Conservation (phyloP, 2,113 vertebrate species). For the Rhodinocichla rosea region DNA sequence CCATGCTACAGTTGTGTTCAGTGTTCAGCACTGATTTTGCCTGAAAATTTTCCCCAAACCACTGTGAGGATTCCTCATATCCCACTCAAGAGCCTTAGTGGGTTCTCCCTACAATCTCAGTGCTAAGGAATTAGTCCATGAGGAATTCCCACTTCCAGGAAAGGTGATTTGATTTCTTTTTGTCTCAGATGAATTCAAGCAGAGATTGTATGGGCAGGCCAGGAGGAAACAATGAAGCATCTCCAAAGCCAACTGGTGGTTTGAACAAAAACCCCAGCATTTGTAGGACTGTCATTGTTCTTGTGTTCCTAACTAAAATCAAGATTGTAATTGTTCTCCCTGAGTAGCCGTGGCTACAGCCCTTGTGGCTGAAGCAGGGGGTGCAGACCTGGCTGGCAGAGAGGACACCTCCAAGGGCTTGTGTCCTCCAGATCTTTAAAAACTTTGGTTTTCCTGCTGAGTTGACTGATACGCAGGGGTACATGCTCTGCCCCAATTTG, state of each 20-base stretch:
- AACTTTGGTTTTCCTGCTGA: not conserved
- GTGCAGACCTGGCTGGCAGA: not conserved
- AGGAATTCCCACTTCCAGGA: not conserved
- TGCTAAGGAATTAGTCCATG: fast-evolving
- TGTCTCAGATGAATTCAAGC: not conserved
- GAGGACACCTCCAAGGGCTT: not conserved
- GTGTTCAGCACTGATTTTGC: not conserved
- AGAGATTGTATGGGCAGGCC: not conserved
- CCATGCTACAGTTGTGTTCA: not conserved
- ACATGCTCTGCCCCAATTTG: not conserved
- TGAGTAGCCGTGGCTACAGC: not conserved
- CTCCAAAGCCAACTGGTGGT: not conserved
- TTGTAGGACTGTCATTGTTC: not conserved
- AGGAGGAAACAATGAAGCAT: not conserved
- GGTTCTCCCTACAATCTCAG: not conserved
- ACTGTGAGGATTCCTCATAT: not conserved
- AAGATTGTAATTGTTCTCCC: fast-evolving
- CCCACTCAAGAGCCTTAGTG: not conserved
- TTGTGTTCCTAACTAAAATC: not conserved
- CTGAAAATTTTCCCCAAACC: not conserved
- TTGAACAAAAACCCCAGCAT: fast-evolving
- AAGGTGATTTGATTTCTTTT: not conserved
- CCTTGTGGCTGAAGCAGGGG: not conserved
- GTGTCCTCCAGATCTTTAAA: not conserved
- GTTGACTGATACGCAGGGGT: not conserved